A percentile compares a stretch with the other conserved stretches of the same genome.
These are phyloP conservation scores for Spinibarbus caldwelli DNA, from an alignment of 2,797 vertebrate genomes.

Conservation along the genomic window DNA sequence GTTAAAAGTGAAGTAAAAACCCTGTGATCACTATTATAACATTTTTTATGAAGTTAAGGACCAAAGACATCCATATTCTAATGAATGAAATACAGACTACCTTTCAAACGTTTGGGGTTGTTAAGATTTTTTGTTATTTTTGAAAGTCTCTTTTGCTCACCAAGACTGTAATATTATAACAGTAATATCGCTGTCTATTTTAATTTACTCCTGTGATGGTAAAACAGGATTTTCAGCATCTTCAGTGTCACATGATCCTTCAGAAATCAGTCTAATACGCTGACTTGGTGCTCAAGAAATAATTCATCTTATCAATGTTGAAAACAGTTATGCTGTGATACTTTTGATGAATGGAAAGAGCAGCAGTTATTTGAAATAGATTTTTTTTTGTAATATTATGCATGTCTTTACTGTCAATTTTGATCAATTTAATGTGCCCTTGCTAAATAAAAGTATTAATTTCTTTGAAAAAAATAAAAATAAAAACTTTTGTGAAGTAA, in stretches of 20 bases:
- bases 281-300: neutral
- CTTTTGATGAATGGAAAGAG: neutral
- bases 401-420: too few relatives aligned
- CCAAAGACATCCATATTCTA: neutral
- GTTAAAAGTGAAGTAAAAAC: slow-evolving; percentile 4
- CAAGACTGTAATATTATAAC: too few relatives aligned
- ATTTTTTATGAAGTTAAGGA: neutral
- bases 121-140: neutral
- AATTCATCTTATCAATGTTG: neutral
- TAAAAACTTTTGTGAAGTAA: neutral
- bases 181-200: neutral
- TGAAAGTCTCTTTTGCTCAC: neutral
- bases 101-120: neutral
- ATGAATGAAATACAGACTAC: neutral
- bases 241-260: neutral
- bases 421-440: neutral
- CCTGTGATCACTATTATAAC: neutral
- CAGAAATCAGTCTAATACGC: neutral
- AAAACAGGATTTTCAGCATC: neutral
- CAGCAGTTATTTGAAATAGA: neutral
- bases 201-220: neutral
- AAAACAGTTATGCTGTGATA: too few relatives aligned
- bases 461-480: neutral
- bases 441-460: neutral
- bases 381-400: neutral